These are phyloP conservation scores for Epirrhoe alternata DNA, from an alignment of 2,888 invertebrate species.

Conservation along the genomic window DNA sequence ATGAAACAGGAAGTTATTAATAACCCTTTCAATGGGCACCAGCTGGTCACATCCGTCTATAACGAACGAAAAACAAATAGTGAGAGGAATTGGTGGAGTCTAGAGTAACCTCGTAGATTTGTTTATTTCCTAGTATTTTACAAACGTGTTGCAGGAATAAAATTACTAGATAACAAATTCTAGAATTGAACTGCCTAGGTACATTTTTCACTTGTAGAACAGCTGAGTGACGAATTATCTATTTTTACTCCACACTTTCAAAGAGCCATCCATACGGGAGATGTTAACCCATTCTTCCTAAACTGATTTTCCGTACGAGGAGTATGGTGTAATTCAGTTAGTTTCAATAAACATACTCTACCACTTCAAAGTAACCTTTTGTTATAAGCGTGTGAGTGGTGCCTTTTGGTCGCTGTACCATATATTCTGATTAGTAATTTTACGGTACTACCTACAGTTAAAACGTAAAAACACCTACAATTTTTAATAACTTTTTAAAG, in stretches of 20 bases:
- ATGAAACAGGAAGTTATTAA: conserved; percentile 47
- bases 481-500: too few species aligned
- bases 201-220: conserved; percentile 2
- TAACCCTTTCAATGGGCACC: conserved; percentile 44
- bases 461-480: too few species aligned
- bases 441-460: too few species aligned
- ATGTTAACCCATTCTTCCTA: conserved; percentile 60
- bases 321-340: conserved; percentile 57
- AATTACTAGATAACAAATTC: neutral
- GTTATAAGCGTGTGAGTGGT: conserved; percentile 67
- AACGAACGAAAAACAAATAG: conserved; percentile 49
- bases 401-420: conserved; percentile 54
- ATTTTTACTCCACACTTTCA: conserved; percentile 36
- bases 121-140: neutral
- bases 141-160: neutral
- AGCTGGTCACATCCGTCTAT: conserved; percentile 56
- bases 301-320: conserved; percentile 55
- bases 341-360: conserved; percentile 71
- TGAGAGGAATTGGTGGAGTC: conserved; percentile 39
- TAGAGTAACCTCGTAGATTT: neutral
- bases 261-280: conserved; percentile 49
- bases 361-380: conserved; percentile 70
- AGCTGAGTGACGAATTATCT: conserved; percentile 32
- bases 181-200: neutral
- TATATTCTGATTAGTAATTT: neutral